Conservation (phyloP, 1,140 invertebrate genomes). For the Drosophila orosa region DNA sequence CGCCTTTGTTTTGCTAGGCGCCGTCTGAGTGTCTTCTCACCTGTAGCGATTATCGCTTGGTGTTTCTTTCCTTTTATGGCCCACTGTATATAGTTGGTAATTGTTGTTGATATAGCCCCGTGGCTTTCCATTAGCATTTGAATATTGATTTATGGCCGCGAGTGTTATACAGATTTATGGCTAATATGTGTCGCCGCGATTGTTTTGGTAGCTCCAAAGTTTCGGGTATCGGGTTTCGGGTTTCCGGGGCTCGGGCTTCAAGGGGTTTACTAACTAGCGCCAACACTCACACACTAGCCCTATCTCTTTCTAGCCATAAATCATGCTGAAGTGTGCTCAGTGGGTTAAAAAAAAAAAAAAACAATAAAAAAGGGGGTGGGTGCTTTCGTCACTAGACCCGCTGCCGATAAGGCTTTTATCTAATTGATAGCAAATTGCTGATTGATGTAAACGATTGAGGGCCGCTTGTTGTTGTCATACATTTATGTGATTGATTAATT, state of each 20-base stretch:
- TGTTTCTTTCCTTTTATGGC: conserved; percentile 32
- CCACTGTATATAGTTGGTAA: conserved; percentile 2
- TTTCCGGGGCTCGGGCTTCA: background rate
- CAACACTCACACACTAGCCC: conserved; percentile 9
- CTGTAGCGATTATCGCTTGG: conserved; percentile 16
- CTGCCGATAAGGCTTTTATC: conserved; percentile 44
- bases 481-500: conserved; percentile 61
- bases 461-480: conserved; percentile 33
- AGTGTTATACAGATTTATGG: conserved; percentile 57
- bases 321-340: conserved; percentile 37
- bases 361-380: conserved; percentile 1
- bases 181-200: conserved; percentile 42
- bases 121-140: conserved; percentile 38
- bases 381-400: conserved; percentile 38
- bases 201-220: conserved; percentile 33
- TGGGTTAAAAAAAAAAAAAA: conserved; percentile 24
- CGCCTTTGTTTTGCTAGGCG: conserved; percentile 43
- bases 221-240: conserved; percentile 6
- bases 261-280: background rate
- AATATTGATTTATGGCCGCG: conserved; percentile 52
- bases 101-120: conserved; percentile 3
- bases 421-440: conserved; percentile 54
- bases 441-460: conserved; percentile 57
- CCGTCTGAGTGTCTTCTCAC: conserved; percentile 36
- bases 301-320: conserved; percentile 42